phyloP scores from a whole-genome alignment of 1,140 invertebrate species.

The Zaprionus africanus region DNA sequence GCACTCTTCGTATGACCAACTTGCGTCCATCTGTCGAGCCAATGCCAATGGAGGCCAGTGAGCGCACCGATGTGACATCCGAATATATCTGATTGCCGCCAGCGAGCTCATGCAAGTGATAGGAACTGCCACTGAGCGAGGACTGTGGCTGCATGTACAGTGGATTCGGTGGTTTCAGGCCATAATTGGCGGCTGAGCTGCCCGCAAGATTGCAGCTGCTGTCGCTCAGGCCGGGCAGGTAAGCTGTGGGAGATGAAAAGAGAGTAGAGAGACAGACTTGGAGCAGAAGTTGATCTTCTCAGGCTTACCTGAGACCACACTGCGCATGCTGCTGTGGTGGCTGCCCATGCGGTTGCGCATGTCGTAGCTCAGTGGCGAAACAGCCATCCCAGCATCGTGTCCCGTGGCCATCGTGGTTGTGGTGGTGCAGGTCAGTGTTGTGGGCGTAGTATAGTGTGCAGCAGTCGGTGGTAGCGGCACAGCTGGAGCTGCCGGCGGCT shows the following conservation, averaged over 20 bases:
- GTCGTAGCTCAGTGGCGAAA: slow-evolving; percentile 65
- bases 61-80: slow-evolving; percentile 89
- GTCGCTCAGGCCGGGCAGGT: slow-evolving; percentile 63
- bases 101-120: slow-evolving; percentile 84
- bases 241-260: slow-evolving; percentile 37
- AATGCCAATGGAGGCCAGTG: slow-evolving; percentile 92
- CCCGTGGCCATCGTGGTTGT: slow-evolving; percentile 69
- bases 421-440: slow-evolving; percentile 67
- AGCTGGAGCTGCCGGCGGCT: slow-evolving; percentile 24
- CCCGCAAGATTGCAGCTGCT: slow-evolving; percentile 65
- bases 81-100: slow-evolving; percentile 84
- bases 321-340: slow-evolving; percentile 79
- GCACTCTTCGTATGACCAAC: slow-evolving; percentile 91
- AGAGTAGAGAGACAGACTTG: not conserved
- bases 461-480: slow-evolving; percentile 1
- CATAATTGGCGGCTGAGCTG: slow-evolving; percentile 39
- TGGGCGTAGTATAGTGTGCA: slow-evolving; percentile 30
- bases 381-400: slow-evolving; percentile 36
- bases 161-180: slow-evolving; percentile 61
- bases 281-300: not conserved
- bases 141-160: slow-evolving; percentile 76
- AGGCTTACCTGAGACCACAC: slow-evolving; percentile 74
- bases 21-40: slow-evolving; percentile 94
- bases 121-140: slow-evolving; percentile 81
- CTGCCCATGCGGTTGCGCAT: slow-evolving; percentile 65